phyloP scores from a whole-genome alignment of 1,140 invertebrate genomes.

The Amphibalanus amphitrite region DNA sequence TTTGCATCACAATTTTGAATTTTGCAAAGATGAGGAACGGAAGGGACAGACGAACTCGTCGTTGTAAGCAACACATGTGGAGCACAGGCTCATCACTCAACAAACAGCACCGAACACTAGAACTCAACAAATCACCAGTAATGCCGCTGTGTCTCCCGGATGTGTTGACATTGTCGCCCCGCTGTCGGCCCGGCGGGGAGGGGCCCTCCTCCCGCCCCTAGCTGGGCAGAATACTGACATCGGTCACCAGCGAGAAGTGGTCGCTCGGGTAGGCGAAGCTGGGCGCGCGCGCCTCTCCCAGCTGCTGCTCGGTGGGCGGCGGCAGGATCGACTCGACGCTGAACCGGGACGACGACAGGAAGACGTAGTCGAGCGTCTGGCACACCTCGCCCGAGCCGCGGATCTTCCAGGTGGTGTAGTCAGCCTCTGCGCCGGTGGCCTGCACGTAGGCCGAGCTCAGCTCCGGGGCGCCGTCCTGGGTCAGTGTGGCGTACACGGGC shows the following conservation, averaged over 20 bases:
- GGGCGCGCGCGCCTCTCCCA: constrained; percentile 47
- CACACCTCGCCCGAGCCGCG: constrained; percentile 49
- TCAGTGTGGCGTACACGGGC: constrained; percentile 45
- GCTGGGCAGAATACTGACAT: constrained; percentile 30
- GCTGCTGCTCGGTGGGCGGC: constrained; percentile 44
- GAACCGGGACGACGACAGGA: constrained; percentile 30
- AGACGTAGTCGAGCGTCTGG: constrained; percentile 63
- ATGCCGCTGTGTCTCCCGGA: background rate
- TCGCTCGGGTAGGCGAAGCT: constrained; percentile 54
- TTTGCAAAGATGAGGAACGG: no score
- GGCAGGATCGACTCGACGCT: constrained; percentile 40
- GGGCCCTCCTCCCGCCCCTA: no score
- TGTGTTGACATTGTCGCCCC: background rate
- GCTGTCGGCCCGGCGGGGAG: no score
- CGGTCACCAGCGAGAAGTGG: constrained; percentile 56
- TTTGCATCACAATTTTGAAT: background rate
- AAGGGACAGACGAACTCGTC: no score
- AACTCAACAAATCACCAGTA: background rate
- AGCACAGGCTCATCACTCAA: background rate
- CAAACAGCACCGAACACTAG: background rate
- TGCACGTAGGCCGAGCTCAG: constrained; percentile 18
- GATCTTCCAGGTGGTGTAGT: constrained; percentile 62
- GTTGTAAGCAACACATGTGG: no score
- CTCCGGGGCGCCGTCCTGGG: constrained; percentile 22
- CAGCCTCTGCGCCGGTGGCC: constrained; percentile 33